These are phyloP conservation scores for Tragulus kanchil DNA, from an alignment of 2,113 vertebrate genomes.

Conservation along the genomic window DNA sequence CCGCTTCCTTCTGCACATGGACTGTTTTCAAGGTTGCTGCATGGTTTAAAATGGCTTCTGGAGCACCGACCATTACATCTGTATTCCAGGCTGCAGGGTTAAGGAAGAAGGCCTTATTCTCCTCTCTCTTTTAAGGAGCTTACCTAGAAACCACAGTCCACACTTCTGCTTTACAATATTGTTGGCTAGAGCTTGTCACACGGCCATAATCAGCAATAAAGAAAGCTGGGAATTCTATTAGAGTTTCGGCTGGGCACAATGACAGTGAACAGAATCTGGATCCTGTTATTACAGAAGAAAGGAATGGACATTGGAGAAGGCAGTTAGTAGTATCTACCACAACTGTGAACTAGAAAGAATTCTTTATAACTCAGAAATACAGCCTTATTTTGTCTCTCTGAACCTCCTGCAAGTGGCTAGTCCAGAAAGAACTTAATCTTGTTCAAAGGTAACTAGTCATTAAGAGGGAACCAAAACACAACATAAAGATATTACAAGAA, in stretches of 20 bases:
- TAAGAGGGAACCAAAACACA: not conserved
- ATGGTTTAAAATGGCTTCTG: not conserved
- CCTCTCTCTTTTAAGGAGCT: not conserved
- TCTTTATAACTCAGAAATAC: not conserved
- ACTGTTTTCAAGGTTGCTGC: not conserved
- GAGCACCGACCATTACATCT: not conserved
- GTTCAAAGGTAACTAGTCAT: not conserved
- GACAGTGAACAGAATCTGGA: slow-evolving; percentile 2
- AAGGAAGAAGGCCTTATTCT: not conserved
- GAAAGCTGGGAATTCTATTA: not conserved
- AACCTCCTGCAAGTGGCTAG: not conserved
- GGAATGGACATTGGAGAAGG: not conserved
- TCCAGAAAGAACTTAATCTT: slow-evolving; percentile 11
- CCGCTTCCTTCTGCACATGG: not conserved
- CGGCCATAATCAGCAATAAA: not conserved
- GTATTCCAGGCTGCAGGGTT: not conserved
- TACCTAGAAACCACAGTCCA: not conserved
- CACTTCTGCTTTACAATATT: not conserved
- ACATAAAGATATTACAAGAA: not conserved
- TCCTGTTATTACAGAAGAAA: not conserved
- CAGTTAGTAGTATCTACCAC: not conserved
- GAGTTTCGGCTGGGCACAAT: not conserved
- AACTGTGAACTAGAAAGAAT: not conserved
- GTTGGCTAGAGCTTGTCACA: not conserved
- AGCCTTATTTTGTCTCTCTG: not conserved